phyloP scores from a whole-genome alignment of 2,113 vertebrate species.

The Pelmatolapia mariae region DNA sequence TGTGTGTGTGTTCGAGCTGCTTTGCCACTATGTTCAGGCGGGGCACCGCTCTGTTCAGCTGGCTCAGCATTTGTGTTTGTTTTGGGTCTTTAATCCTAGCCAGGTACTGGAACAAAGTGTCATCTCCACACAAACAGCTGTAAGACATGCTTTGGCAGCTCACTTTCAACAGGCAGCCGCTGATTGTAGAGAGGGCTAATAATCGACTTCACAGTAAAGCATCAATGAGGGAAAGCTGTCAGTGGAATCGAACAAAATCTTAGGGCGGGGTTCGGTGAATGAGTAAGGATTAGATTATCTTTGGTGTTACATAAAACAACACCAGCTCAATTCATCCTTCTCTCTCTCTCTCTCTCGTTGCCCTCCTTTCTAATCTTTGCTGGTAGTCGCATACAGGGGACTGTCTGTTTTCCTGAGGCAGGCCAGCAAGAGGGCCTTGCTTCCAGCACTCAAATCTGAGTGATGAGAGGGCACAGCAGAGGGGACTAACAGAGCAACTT shows the following conservation, averaged over 20 bases:
- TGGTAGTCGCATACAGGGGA: slow-evolving; percentile 30
- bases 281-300: slow-evolving; percentile 34
- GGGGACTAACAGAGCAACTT: slow-evolving; percentile 71
- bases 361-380: slow-evolving; percentile 30
- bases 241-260: slow-evolving; percentile 12
- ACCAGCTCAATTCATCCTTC: slow-evolving; percentile 17
- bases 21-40: neutral
- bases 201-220: neutral
- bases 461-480: slow-evolving; percentile 53
- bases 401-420: slow-evolving; percentile 42
- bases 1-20: neutral
- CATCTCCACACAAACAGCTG: slow-evolving; percentile 23
- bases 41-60: slow-evolving; percentile 13
- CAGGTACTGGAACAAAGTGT: slow-evolving; percentile 51
- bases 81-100: slow-evolving; percentile 42
- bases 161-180: neutral
- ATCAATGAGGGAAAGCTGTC: neutral
- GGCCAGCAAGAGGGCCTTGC: slow-evolving; percentile 38
- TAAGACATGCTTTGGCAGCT: slow-evolving; percentile 18
- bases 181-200: neutral
- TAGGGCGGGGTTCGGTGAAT: neutral
- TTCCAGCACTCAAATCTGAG: slow-evolving; percentile 49
- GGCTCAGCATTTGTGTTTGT: slow-evolving; percentile 58
- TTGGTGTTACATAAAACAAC: slow-evolving; percentile 41
- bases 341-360: slow-evolving; percentile 10